Conservation (phyloP, 2,113 vertebrate species). For the Lycocorax pyrrhopterus region DNA sequence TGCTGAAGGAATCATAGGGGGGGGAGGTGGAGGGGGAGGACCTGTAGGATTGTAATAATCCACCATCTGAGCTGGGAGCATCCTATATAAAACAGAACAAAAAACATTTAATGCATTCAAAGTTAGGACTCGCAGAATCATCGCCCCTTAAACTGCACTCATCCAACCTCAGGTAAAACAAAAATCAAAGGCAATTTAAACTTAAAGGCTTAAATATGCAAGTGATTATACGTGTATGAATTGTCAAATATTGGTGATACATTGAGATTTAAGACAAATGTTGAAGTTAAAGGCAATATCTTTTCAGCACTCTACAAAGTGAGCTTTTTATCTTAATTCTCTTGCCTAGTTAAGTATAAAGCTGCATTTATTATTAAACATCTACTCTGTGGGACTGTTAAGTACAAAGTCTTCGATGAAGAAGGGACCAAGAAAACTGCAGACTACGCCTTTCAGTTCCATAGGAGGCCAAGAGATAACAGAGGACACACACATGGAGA, state of each 20-base stretch:
- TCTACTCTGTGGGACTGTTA: background rate
- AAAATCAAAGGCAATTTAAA: background rate
- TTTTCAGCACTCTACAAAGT: background rate
- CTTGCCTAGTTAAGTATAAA: background rate
- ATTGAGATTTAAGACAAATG: background rate
- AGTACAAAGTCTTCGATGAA: background rate
- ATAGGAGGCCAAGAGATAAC: background rate
- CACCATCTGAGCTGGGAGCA: conserved; percentile 78
- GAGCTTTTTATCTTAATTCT: background rate
- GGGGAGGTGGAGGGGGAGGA: conserved; percentile 83
- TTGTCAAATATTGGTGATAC: background rate
- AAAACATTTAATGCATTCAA: background rate
- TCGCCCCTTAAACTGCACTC: background rate
- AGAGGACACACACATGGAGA: background rate
- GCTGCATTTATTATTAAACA: background rate
- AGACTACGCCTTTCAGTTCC: rapidly evolving
- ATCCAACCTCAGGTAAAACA: background rate
- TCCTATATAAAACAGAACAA: conserved; percentile 69
- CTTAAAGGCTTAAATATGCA: background rate
- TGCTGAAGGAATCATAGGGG: conserved; percentile 90
- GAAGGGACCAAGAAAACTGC: background rate
- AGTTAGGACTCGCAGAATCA: background rate
- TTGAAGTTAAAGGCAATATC: background rate
- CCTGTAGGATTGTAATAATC: conserved; percentile 89
- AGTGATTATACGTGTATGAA: background rate